A percentile compares a stretch with the other conserved stretches of the same genome.
Evolutionary conservation across 2,113 vertebrate genomes (phyloP).

Genomic region (Jacana jacana): DNA sequence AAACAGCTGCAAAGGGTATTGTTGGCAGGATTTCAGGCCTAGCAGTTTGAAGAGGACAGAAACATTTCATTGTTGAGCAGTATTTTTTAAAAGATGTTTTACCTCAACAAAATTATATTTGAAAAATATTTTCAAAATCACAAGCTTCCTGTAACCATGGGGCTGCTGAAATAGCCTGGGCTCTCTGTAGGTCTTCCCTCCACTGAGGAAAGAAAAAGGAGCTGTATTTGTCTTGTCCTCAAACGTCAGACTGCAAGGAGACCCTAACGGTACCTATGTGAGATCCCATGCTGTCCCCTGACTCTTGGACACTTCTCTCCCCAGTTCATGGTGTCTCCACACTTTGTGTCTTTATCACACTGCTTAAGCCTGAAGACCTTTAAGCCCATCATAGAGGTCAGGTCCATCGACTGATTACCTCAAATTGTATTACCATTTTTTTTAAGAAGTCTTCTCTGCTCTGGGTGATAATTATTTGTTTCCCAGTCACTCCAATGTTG

Average conservation of each 20-base stretch:
- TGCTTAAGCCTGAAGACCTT: neutral
- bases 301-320: neutral
- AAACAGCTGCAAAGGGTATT: slow-evolving; percentile 67
- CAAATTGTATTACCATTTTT: neutral
- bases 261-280: neutral
- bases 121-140: slow-evolving; percentile 51
- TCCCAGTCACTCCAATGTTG: neutral
- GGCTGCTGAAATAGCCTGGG: neutral
- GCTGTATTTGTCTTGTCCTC: neutral
- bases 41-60: slow-evolving; percentile 64
- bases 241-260: neutral
- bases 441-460: neutral
- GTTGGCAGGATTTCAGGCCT: slow-evolving; percentile 65
- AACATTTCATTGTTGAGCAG: slow-evolving; percentile 63
- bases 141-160: neutral
- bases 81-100: slow-evolving; percentile 66
- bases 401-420: neutral
- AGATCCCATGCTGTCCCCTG: neutral
- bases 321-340: neutral
- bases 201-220: neutral
- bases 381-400: neutral
- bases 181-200: neutral
- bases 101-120: slow-evolving; percentile 61
- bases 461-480: neutral
- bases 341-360: neutral